Base-by-base conservation (phyloP, 2,888 invertebrate genomes). In the Ligdia adustata region DNA sequence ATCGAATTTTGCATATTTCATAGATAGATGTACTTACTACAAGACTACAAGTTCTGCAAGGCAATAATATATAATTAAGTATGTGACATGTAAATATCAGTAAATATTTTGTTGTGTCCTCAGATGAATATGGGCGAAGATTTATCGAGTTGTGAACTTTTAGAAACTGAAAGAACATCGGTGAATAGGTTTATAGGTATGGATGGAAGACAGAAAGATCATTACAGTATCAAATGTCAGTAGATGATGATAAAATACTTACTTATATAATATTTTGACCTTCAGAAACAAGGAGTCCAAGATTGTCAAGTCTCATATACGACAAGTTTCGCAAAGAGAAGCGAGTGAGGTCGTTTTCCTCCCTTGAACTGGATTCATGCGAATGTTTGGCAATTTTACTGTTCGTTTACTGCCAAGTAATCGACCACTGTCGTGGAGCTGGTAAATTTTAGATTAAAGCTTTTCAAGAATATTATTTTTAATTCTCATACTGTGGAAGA, bases 371-470 rank as follows among this genome's bases (percentile, higher is more conserved):
- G 48, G 79, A 80, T 1, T 78, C 85, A 31, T 94, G 94, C 61
- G 91, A 92, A 60, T 94, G 94, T 66, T 71, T 89, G 18, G 58
- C 89, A 6, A 93, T 93, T 49, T 71, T 93, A 31, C 77, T 80
- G 15, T 86, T 91, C 0, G 90, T 91, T 28, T 94, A 93, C 60
- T 82, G 86, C 1, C 92, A 93, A 64, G 78, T 93, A 31, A 79
- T 93, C 20, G 89, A 91, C 0, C 93, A 94, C 65, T 93, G 92
- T 64, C 87, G 83, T 32, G 92, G 92, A 32, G 91, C 92, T 44
- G 92, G 92, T 92, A 72, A 75, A 29, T n/a, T 4, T 18, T 24
- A 28, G n/a, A 16, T 16, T n/a, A n/a, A n/a, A n/a, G n/a, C n/a
- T n/a, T n/a, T n/a, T n/a, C n/a, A n/a, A n/a, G n/a, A n/a, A n/a